These are phyloP conservation scores for Candoia aspera DNA, from an alignment of 2,113 vertebrate species.

Conservation along the genomic window DNA sequence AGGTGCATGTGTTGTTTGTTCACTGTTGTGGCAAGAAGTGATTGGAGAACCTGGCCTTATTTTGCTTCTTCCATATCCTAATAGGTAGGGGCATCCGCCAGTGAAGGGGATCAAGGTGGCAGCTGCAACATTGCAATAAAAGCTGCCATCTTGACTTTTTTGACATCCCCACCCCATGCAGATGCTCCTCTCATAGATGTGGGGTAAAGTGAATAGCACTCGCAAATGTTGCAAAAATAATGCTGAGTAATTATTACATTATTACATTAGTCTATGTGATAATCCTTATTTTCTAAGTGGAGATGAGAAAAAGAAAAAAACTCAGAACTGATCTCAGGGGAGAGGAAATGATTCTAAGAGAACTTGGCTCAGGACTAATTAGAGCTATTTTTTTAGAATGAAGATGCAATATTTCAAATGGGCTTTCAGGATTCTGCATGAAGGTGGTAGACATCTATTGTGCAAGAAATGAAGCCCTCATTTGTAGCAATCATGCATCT, in stretches of 20 bases:
- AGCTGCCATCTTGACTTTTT: background rate
- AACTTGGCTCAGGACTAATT: background rate
- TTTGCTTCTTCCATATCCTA: background rate
- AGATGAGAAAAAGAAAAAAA: background rate
- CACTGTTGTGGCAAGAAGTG: background rate
- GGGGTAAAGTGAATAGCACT: background rate
- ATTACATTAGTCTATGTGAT: background rate
- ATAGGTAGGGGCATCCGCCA: background rate
- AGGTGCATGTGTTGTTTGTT: background rate
- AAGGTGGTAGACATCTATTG: background rate
- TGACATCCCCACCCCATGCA: background rate
- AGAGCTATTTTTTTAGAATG: background rate
- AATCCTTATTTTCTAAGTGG: background rate
- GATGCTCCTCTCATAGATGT: background rate
- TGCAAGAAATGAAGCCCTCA: background rate
- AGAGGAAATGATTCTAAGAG: background rate
- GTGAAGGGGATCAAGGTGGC: background rate
- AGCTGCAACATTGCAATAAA: background rate
- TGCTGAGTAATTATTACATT: background rate
- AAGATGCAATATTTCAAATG: slow-evolving; percentile 4
- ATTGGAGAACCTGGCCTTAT: background rate
- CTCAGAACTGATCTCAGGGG: background rate
- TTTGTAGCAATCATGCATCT: background rate
- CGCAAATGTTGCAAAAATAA: background rate
- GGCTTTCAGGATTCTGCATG: background rate